A percentile compares a stretch with the other conserved stretches of the same genome.
Conservation (phyloP, 2,888 invertebrate genomes). For the Trachelus tabidus region DNA sequence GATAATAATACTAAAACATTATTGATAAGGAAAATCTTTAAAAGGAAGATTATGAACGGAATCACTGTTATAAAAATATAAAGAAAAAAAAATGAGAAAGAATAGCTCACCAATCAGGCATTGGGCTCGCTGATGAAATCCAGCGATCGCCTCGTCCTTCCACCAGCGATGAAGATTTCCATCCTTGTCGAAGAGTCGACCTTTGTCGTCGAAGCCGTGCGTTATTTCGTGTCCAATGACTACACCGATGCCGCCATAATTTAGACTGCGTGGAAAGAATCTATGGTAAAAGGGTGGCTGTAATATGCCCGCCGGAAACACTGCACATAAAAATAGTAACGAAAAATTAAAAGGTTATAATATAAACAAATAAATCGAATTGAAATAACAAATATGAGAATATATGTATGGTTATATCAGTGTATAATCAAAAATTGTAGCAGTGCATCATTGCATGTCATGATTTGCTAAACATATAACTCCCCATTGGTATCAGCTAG, state of each 20-base stretch:
- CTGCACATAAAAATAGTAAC: conserved; percentile 53
- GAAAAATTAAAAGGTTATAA: conserved; percentile 10
- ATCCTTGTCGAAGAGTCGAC: conserved; percentile 90
- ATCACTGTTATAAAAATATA: too few relatives aligned
- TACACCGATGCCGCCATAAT: conserved; percentile 91
- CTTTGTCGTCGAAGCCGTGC: conserved; percentile 92
- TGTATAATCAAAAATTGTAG: too few relatives aligned
- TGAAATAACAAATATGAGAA: too few relatives aligned
- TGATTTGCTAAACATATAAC: too few relatives aligned
- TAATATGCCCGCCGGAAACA: conserved; percentile 94
- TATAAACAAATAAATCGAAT: background rate
- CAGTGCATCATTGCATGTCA: too few relatives aligned
- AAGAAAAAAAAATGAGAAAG: too few relatives aligned
- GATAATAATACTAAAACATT: too few relatives aligned
- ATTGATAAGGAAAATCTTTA: too few relatives aligned
- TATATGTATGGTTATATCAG: too few relatives aligned
- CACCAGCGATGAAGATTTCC: conserved; percentile 93
- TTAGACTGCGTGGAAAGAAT: conserved; percentile 82
- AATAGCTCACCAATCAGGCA: conserved; percentile 73
- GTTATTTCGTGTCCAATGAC: conserved; percentile 95
- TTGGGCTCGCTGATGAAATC: conserved; percentile 80
- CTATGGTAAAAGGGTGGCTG: conserved; percentile 95
- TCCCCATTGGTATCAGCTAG: too few relatives aligned
- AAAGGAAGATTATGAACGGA: background rate
- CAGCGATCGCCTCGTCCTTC: conserved; percentile 79